Evolutionary conservation across 2,113 vertebrate species (phyloP), one percentile per base, ranked within the genome.

Genomic region (Spilogale gracilis): DNA sequence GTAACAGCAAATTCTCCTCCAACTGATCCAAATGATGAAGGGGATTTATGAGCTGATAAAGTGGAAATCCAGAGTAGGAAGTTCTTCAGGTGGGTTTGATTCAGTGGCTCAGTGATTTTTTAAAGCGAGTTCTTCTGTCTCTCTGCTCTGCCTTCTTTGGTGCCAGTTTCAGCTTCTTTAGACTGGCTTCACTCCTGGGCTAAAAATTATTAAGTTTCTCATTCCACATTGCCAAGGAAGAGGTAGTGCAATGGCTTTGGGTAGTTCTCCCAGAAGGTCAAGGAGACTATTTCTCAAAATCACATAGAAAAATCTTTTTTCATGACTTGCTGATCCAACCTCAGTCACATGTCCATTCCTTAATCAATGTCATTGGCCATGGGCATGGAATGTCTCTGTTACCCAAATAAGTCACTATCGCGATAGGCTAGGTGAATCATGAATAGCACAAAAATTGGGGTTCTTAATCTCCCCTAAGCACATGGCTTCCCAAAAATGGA

Each of bases 121-220:
- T 8, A 38, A 91, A 89, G 27, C n/a, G 32, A 43, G 56, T 91
- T 89, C 69, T 96, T 85, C 91, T 18, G 5, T 79, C 20, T 85
- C 6, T 58, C 38, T 91, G 52, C 2, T 91, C 13, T 86, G 54
- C 14, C 43, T 91, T 83, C 61, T 32, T 50, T 48, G 61, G 67
- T 65, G 13, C 17, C 23, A 45, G 27, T 58, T 87, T 89, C 27
- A 58, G 16, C 13, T 93, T 91, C 30, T 50, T 91, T 10, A 5
- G 73, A 20, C 9, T 84, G 61, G 8, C 63, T 93, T 96, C 13
- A 32, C 32, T 85, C 43, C 4, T n/a, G 20, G 52, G 38, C 32
- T 91, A 13, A 83, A 83, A 83, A 54, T 91, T 56, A 54, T 76
- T 76, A 32, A 69, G 23, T 69, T 94, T 96, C 80, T 97, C n/a